Evolutionary conservation across 1,140 invertebrate genomes (phyloP), one percentile per base, ranked within the genome.

Genomic region (Lysiphlebus fabarum): DNA sequence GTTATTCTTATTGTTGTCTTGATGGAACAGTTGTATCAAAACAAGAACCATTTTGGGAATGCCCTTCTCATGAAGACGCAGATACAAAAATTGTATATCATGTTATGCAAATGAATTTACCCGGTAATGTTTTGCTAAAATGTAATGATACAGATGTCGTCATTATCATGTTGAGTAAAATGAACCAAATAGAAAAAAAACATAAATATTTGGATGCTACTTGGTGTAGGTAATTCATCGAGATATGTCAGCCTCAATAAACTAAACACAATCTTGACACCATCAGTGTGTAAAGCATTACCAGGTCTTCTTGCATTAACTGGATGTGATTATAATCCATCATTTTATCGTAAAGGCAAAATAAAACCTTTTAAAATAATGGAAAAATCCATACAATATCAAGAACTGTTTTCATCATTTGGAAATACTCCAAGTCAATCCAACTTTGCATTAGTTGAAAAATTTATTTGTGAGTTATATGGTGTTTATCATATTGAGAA

Each of bases 301-400:
- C 68, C 69, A 56, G 70, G 63, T 45, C 71, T 77, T 48, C 76
- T 77, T 65, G 73, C 74, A 10, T 59, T 78, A 0, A 78, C 72
- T 9, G 73, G 75, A 37, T 78, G 76, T 63, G 75, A 77, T 58
- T 78, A 65, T 57, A 77, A 76, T 63, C 74, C 73, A 38, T 64
- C 68, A 9, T 74, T 71, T 49, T 66, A 62, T 10, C 64, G 58
- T 12, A 70, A 68, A 66, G 68, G 68, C 7, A 71, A 71, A 64
- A 7, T 55, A 58, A 63, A 58, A 47, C 67, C 70, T 41, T 67
- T 65, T 38, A 57, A 62, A 38, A 62, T 70, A 17, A 58, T 68
- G 7, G 38, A 45, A 44, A 61, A 62, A 44, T 60, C 8, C 50
- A 33, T 7, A 43, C 43, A 58, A 12, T 73, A 57, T 67, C 62